Percentiles rank a stretch among this genome's conserved stretches.
Evolutionary conservation across 2,888 invertebrate species (phyloP).

Genomic region (Athripsodes cinereus): DNA sequence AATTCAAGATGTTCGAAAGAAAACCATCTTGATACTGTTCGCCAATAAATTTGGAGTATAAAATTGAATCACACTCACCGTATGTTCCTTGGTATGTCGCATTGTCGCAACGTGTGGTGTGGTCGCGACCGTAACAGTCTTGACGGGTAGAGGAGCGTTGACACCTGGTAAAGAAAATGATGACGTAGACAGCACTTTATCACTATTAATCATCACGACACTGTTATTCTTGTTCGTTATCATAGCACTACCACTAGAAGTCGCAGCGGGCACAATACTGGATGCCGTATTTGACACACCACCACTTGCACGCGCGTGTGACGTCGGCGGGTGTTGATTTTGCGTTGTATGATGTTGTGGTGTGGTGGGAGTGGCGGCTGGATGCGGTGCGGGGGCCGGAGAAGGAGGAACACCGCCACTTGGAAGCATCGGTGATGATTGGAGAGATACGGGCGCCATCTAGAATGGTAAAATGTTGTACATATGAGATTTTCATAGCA

Average conservation of each 20-base stretch:
- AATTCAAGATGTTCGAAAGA: too few relatives aligned
- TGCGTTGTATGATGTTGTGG: constrained; percentile 1
- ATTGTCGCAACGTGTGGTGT: not conserved
- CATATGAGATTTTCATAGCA: too few relatives aligned
- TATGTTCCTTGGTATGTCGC: not conserved
- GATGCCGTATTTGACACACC: too few relatives aligned
- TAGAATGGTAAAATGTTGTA: not conserved
- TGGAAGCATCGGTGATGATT: not conserved
- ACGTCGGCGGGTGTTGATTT: not conserved
- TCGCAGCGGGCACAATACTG: too few relatives aligned
- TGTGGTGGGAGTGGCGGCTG: not conserved
- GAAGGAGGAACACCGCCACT: constrained; percentile 4
- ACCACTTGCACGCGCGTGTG: not conserved
- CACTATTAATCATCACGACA: too few relatives aligned
- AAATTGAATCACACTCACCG: not conserved
- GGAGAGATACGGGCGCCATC: constrained; percentile 9
- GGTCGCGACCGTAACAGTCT: not conserved
- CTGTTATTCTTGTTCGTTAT: not conserved
- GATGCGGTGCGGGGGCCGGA: constrained; percentile 4
- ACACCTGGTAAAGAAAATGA: not conserved
- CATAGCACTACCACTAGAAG: not conserved
- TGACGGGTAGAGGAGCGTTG: not conserved
- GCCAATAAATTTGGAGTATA: too few relatives aligned
- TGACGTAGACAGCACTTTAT: too few relatives aligned
- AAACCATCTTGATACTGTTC: too few relatives aligned